A percentile compares a stretch with the other conserved stretches of the same genome.
phyloP scores from a whole-genome alignment of 2,888 invertebrate genomes.

The Trichogramma dendrolimi region DNA sequence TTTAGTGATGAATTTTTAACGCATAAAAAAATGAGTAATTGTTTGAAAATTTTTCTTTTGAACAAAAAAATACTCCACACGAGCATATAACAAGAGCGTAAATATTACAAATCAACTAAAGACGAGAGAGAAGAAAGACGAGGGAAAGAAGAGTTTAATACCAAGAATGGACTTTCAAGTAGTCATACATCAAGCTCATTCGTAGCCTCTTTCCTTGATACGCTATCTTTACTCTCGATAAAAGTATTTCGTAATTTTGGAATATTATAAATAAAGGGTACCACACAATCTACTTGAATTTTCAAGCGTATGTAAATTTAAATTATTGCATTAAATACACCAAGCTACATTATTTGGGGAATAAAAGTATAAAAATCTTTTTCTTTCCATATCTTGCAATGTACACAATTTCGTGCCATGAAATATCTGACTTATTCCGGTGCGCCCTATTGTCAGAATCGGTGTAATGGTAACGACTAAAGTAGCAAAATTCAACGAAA shows the following conservation, averaged over 20 bases:
- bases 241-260: no score
- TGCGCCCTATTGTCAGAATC: background rate
- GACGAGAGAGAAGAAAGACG: conserved; percentile 31
- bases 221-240: conserved; percentile 16
- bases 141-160: conserved; percentile 41
- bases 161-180: conserved; percentile 51
- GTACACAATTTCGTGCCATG: conserved; percentile 17
- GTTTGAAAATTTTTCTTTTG: no score
- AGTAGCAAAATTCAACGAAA: conserved; percentile 39
- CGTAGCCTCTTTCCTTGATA: conserved; percentile 21
- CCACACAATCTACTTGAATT: no score
- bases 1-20: no score
- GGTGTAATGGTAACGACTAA: conserved; percentile 14
- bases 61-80: no score
- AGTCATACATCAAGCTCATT: conserved; percentile 46
- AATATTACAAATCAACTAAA: background rate
- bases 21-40: no score
- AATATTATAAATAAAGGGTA: no score
- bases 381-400: conserved; percentile 14
- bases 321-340: background rate
- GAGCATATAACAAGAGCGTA: no score
- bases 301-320: background rate
- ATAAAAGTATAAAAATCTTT: background rate
- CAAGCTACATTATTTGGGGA: background rate
- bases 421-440: conserved; percentile 1